Conservation (phyloP, 1,140 invertebrate genomes). For the Cherax destructor region DNA sequence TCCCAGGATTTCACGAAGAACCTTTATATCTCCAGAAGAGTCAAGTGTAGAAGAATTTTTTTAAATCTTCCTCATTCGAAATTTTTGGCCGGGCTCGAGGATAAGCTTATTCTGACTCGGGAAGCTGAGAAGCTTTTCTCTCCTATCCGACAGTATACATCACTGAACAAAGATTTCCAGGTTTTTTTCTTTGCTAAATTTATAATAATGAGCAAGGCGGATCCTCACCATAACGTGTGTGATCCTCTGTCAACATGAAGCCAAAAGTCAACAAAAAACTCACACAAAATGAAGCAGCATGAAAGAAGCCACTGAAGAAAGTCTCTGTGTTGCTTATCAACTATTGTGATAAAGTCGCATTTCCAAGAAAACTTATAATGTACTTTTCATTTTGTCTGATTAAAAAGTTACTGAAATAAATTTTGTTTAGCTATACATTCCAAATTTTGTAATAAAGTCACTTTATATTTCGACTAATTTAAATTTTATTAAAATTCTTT, state of each 20-base stretch:
- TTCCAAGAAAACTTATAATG: too few relatives aligned
- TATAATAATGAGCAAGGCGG: conserved; percentile 35
- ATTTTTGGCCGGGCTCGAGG: conserved; percentile 39
- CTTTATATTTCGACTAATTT: too few relatives aligned
- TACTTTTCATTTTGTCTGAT: too few relatives aligned
- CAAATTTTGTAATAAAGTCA: too few relatives aligned
- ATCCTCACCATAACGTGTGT: conserved; percentile 42
- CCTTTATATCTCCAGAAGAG: conserved; percentile 32
- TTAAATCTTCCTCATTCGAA: conserved; percentile 26
- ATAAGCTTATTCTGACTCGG: conserved; percentile 44
- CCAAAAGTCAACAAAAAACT: background rate
- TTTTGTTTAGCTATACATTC: too few relatives aligned
- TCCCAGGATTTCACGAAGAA: conserved; percentile 38
- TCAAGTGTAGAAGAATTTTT: conserved; percentile 37
- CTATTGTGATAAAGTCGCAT: too few relatives aligned
- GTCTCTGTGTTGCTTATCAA: too few relatives aligned
- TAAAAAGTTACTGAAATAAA: too few relatives aligned
- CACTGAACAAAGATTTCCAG: conserved; percentile 22
- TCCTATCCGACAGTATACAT: conserved; percentile 32
- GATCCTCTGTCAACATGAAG: conserved; percentile 34
- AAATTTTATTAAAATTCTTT: too few relatives aligned
- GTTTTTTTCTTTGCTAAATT: conserved; percentile 24
- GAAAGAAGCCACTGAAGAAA: background rate
- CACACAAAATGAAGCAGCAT: conserved; percentile 37
- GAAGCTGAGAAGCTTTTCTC: conserved; percentile 26